phyloP scores from a whole-genome alignment of 2,797 vertebrate species.

The Caiman crocodilus region DNA sequence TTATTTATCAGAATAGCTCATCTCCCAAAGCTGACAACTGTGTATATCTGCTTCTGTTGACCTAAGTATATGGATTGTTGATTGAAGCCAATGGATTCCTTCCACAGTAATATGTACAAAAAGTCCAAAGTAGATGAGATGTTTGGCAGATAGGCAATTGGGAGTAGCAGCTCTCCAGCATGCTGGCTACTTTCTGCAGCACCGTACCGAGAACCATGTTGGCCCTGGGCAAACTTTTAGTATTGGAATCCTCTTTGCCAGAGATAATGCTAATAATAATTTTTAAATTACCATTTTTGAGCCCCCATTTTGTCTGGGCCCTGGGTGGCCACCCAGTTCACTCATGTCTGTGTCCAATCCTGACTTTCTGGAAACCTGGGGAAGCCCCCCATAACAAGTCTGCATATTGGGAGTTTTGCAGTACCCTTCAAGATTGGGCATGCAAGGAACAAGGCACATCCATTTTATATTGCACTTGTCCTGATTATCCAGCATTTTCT shows the following conservation, averaged over 20 bases:
- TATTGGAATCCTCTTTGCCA: no score
- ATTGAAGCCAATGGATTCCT: neutral
- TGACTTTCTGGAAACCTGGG: no score
- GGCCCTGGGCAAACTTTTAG: no score
- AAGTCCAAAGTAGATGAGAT: neutral
- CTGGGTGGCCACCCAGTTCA: no score
- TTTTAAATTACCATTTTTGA: no score
- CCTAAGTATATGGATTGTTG: neutral
- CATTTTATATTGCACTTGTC: neutral
- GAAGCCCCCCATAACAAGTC: neutral
- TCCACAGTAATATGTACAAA: accelerated
- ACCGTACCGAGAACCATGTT: no score
- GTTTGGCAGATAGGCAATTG: neutral
- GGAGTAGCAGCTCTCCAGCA: accelerated
- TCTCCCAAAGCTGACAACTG: neutral
- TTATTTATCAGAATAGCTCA: neutral
- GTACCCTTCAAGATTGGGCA: neutral
- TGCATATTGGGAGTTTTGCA: accelerated
- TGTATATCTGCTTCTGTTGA: neutral
- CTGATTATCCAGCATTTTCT: accelerated
- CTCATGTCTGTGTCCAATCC: no score
- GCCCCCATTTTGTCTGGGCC: no score
- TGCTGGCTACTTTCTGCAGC: neutral
- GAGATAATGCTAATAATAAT: no score
- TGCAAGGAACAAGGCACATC: accelerated